Conservation (phyloP, 2,113 vertebrate species). For the Synodontis membranacea region DNA sequence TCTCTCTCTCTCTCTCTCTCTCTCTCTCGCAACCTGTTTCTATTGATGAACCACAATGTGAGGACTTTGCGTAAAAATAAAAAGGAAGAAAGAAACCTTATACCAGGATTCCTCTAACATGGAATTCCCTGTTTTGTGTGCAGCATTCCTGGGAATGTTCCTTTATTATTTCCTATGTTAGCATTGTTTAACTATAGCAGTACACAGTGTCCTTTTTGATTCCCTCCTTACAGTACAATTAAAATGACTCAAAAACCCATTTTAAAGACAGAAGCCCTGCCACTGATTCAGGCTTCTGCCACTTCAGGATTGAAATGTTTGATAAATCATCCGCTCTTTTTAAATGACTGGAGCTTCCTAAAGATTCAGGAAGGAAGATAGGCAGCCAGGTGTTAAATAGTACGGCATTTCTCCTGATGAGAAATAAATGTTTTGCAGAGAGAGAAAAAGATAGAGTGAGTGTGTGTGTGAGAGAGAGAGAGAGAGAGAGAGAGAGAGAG, state of each 20-base stretch:
- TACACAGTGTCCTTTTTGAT: background rate
- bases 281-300: background rate
- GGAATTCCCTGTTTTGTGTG: background rate
- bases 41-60: background rate
- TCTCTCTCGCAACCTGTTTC: background rate
- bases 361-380: constrained; percentile 22
- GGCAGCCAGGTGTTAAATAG: constrained; percentile 57
- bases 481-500: constrained; percentile 49
- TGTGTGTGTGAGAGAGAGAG: constrained; percentile 1
- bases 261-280: background rate
- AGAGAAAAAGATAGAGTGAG: no score
- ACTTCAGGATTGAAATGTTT: constrained; percentile 8
- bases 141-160: background rate
- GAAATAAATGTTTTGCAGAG: constrained; percentile 66
- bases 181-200: background rate
- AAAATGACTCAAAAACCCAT: no score
- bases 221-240: background rate
- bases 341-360: constrained; percentile 27
- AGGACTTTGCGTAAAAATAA: background rate
- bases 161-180: background rate
- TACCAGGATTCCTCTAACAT: background rate
- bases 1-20: background rate
- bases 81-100: background rate
- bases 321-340: constrained; percentile 6
- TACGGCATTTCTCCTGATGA: constrained; percentile 69